Evolutionary conservation across 2,888 invertebrate species (phyloP).

Genomic region (Diplolepis rosae): DNA sequence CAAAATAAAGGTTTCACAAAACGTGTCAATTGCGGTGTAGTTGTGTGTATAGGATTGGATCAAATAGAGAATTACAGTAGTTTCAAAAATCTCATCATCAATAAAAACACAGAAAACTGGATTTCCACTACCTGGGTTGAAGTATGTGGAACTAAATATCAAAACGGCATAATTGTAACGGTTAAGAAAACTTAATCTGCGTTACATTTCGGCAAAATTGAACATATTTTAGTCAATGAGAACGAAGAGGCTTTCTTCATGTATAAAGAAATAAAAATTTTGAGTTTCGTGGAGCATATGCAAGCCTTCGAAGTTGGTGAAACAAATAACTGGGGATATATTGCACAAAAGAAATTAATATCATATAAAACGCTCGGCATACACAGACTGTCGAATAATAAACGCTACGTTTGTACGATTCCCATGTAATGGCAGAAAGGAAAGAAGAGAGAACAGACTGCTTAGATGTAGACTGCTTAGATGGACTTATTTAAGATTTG

Average conservation of each 20-base stretch:
- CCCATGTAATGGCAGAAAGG: not conserved
- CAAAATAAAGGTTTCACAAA: constrained; percentile 26
- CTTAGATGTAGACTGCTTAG: not conserved
- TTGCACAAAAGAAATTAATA: not conserved
- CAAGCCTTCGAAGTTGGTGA: not conserved
- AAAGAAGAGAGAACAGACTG: too few relatives aligned
- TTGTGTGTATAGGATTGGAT: not conserved
- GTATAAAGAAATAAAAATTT: not conserved
- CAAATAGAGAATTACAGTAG: not conserved
- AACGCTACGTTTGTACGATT: not conserved
- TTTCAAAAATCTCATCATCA: not conserved
- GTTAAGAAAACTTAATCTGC: not conserved
- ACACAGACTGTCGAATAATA: not conserved
- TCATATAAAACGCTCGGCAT: not conserved
- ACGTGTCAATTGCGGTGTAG: not conserved
- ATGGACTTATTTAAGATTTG: not conserved
- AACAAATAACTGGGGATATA: not conserved
- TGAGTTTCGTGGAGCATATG: not conserved
- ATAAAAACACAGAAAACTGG: not conserved
- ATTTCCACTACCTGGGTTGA: not conserved
- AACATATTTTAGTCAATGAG: not conserved
- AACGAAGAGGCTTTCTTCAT: not conserved
- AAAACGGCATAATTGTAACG: not conserved
- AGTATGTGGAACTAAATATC: not conserved
- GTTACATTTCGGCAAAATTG: not conserved